These are phyloP conservation scores for Holothuria glaberrima DNA, from an alignment of 35 echinoderm and acorn worm species.

Conservation along the genomic window DNA sequence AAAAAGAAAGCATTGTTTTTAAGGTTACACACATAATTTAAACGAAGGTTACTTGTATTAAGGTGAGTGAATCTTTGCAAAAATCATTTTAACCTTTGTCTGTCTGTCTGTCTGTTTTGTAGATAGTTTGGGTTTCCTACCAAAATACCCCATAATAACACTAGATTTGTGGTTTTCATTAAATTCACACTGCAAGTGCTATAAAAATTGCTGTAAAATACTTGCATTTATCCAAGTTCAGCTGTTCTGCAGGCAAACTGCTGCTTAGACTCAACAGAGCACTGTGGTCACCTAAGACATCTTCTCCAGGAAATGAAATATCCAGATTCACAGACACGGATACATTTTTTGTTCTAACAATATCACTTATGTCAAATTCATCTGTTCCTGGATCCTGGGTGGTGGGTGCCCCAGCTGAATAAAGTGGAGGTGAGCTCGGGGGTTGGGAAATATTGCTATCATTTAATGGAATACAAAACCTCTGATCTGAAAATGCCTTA, in stretches of 20 bases:
- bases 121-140: no score
- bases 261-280: constrained; percentile 20
- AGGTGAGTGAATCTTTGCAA: no score
- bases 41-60: no score
- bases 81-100: no score
- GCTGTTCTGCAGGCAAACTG: constrained; percentile 19
- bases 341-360: not conserved
- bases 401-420: not conserved
- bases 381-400: not conserved
- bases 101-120: no score
- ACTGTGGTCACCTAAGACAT: not conserved
- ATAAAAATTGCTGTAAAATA: not conserved
- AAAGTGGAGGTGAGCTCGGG: not conserved
- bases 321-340: not conserved
- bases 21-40: no score
- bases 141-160: no score
- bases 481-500: constrained; percentile 35
- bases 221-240: constrained; percentile 20
- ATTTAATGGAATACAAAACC: constrained; percentile 27
- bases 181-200: no score
- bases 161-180: no score
- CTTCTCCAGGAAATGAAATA: not conserved
- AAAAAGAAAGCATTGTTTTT: no score
- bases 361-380: not conserved
- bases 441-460: not conserved